Evolutionary conservation across 2,113 vertebrate genomes (phyloP).

Genomic region (Pedionomus torquatus): DNA sequence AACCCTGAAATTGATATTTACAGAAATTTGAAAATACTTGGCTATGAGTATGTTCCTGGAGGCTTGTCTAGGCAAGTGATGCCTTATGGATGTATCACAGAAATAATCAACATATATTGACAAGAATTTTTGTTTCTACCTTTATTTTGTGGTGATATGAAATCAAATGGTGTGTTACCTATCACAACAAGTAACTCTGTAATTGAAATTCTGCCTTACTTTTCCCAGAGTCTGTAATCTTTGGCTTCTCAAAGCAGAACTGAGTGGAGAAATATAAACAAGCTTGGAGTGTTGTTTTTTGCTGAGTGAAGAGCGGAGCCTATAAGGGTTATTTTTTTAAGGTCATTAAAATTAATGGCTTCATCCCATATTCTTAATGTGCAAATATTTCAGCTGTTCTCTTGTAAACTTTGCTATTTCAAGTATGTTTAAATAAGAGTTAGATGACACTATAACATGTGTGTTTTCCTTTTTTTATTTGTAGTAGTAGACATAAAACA

Average conservation of each 20-base stretch:
- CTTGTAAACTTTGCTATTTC: background rate
- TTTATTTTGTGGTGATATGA: background rate
- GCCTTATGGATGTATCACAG: fast-evolving
- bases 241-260: background rate
- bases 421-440: background rate
- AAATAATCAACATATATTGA: background rate
- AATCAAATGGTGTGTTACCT: background rate
- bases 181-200: background rate
- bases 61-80: background rate
- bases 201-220: background rate
- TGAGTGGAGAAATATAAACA: background rate
- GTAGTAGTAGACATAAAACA: background rate
- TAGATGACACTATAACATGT: background rate
- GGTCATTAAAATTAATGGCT: background rate
- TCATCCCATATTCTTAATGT: background rate
- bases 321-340: background rate
- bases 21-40: background rate
- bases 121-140: background rate
- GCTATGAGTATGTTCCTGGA: background rate
- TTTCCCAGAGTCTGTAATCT: background rate
- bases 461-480: background rate
- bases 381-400: background rate
- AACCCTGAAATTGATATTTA: background rate
- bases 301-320: background rate
- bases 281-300: background rate